Evolutionary conservation across 1,140 invertebrate genomes (phyloP), one percentile per base, ranked within the genome.

Genomic region (Drosophila sucinea): DNA sequence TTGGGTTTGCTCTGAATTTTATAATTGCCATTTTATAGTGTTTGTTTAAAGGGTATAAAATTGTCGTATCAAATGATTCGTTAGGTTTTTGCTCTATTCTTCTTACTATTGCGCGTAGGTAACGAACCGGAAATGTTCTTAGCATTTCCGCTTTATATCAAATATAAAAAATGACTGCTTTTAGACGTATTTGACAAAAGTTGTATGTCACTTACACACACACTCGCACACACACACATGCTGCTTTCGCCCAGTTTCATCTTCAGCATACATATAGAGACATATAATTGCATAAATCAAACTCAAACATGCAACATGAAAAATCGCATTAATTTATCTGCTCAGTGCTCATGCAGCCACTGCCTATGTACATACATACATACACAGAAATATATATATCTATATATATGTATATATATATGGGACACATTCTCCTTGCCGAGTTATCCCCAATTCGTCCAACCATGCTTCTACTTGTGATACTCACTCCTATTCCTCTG

Each of bases 271-370:
- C 62, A 64, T 60, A 77, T 82, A 77, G 77, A 74, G 60, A 90
- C 74, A 86, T 84, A 90, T 87, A 90, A 90, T 90, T 90, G 77
- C 87, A 90, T 90, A 87, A 90, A 90, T 90, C 87, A 90, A 90
- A 90, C 89, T 89, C 81, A 89, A 89, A 83, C 85, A 90, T 85
- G 81, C 79, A 83, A 80, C 89, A 90, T 90, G 82, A 90, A 83
- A 90, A 90, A 90, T 90, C 82, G 78, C 70, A 90, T 90, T 90
- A 90, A 90, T 90, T 90, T 90, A 90, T 90, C 89, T 90, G 84
- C 77, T 90, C 83, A 67, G 65, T 79, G 84, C 64, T 77, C 83
- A 73, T 79, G 79, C 76, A 73, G 65, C 57, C 67, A 67, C 67
- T 79, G 76, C 83, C 83, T 87, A 81, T 81, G 61, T 69, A 51